Conservation (phyloP, 2,113 vertebrate species). For the Trogon surrucura region DNA sequence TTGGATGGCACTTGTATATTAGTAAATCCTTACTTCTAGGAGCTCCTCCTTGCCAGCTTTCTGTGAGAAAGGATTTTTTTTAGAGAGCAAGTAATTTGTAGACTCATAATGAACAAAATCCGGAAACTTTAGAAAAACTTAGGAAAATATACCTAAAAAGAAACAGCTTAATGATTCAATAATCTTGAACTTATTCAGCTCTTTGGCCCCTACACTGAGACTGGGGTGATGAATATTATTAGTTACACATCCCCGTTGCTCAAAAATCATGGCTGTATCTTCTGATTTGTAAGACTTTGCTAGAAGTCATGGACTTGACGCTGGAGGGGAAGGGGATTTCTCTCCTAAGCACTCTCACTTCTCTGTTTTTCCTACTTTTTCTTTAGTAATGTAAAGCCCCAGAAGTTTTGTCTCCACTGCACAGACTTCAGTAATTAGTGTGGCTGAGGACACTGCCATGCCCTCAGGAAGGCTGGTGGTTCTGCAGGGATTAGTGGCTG, state of each 20-base stretch:
- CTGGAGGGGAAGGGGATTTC: not conserved
- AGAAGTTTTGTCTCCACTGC: not conserved
- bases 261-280: not conserved
- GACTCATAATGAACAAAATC: not conserved
- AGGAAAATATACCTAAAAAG: not conserved
- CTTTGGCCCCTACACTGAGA: not conserved
- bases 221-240: not conserved
- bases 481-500: not conserved
- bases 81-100: not conserved
- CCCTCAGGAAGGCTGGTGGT: not conserved
- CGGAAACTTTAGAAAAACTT: not conserved
- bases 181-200: not conserved
- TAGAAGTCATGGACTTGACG: not conserved
- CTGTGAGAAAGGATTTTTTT: not conserved
- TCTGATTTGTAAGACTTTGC: not conserved
- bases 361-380: not conserved
- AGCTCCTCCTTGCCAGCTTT: not conserved
- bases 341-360: not conserved
- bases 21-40: not conserved
- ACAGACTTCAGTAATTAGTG: not conserved
- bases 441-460: not conserved
- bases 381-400: not conserved
- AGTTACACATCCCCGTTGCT: not conserved
- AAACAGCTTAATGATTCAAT: not conserved
- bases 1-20: not conserved